Base-by-base conservation (phyloP, 2,113 vertebrate species). In the Illadopsis cleaveri region DNA sequence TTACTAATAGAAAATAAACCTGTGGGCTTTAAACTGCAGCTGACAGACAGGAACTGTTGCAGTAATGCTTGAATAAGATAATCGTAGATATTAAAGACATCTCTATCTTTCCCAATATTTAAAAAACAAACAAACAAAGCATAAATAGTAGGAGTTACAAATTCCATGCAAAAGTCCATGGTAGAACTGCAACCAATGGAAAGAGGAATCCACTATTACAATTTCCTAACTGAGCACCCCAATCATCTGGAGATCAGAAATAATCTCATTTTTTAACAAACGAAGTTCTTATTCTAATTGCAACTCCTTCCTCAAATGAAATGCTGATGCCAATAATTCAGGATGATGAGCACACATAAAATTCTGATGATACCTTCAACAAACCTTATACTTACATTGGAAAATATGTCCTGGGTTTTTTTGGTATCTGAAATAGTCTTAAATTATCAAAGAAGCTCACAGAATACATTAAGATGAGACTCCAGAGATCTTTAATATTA, bases 401-500 rank as follows among this genome's bases (percentile, higher is more conserved):
- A 60, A 73, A 93, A 73, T 47, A 83, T 23, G 14, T 20, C 56
- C 64, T 78, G 19, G 12, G 20, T 16, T 33, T 70, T 70, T 69
- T 68, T 56, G 2, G 6, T 73, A 35, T 70, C 51, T 71, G 64
- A 83, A 91, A 73, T 3, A 6, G 21, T 44, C 24, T 66, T 91
- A 78, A 71, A 81, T 77, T 86, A 82, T 81, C 64, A 80, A 86
- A 90, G 68, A 23, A 70, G 20, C 71, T 83, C 78, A 73, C 28
- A 0, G 18, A 90, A 88, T 88, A 48, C 44, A 80, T 88, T 78
- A 82, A 33, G 17, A 51, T 50, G 62, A 73, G 45, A 71, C 23
- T 60, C 48, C 35, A 44, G 56, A 53, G 23, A 24, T 51, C 65
- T 83, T 95, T 93, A 95, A 96, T 94, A 95, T 97, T 94, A 91